Conservation (phyloP, 2,113 vertebrate species). For the Tyrannus savana region DNA sequence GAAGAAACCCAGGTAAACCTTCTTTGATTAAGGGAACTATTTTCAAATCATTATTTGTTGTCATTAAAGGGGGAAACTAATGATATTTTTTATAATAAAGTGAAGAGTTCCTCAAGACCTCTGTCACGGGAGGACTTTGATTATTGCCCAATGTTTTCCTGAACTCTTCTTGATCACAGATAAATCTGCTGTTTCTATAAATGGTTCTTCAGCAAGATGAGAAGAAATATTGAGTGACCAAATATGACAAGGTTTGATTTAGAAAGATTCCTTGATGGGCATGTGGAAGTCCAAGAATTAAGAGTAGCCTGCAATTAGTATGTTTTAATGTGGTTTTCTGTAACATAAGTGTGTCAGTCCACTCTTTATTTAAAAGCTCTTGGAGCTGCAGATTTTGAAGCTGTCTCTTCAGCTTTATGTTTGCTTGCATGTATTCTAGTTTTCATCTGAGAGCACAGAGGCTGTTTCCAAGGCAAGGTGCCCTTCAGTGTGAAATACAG, state of each 20-base stretch:
- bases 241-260: not conserved
- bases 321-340: not conserved
- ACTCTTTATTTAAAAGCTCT: not conserved
- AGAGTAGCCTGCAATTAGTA: not conserved
- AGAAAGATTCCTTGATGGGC: not conserved
- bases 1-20: not conserved
- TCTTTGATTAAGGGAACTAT: not conserved
- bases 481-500: constrained; percentile 45
- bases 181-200: not conserved
- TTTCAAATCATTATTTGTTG: not conserved
- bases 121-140: not conserved
- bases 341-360: not conserved
- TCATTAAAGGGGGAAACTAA: not conserved
- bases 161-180: not conserved
- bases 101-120: not conserved
- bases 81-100: not conserved
- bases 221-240: constrained; percentile 12
- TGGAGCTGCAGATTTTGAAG: not conserved
- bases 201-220: not conserved
- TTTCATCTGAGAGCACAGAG: not conserved
- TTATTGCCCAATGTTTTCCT: not conserved
- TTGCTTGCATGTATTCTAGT: not conserved
- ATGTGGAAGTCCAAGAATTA: not conserved
- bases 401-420: not conserved
- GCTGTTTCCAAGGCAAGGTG: constrained; percentile 36